Evolutionary conservation across 2,888 invertebrate species (phyloP), one percentile per base, ranked within the genome.

Genomic region (Ochropacha duplaris): DNA sequence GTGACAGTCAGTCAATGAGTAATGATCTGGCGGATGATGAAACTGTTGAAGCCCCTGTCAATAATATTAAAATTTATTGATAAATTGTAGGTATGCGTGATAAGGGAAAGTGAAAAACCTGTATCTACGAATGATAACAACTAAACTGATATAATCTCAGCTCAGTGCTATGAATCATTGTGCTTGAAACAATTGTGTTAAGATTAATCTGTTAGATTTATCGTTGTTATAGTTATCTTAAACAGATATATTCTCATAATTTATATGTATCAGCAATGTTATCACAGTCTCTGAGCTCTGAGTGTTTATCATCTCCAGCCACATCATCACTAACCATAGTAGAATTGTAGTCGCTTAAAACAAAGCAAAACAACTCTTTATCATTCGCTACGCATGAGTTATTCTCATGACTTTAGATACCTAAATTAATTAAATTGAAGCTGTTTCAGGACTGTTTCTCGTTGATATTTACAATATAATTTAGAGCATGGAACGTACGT

Each of bases 31-130:
- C 28, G 31, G 34, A 52, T 52, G 52, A 52, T 52, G 52, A 19
- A 52, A 52, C 31, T 1, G 22, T 19, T 31, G 19, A 51, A 52
- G 52, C 12, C 19, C 31, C 52, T 34, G 52, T 31, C 52, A 52
- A 34, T 52, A 52, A 31, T 31, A 52, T 52, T 52, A 52, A 31
- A 24, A 52, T 28, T 31, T 31, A 22, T 52, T 44, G 44, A 44
- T 44, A 44, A 44, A 44, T 9, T 19, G 19, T 14, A 4, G 8
- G 39, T 19, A 36, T 44, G 6, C 22, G 19, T 19, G 52, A 52
- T 52, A 52, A 31, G 12, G 52, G 26, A 31, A 4, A 24, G 50
- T 50, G 50, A 50, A 24, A 50, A 52, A 16, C 31, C 31, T 51
- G 16, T 31, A 31, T 51, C 31, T 8, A 0, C 1, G 11, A 5